A percentile compares a stretch with the other conserved stretches of the same genome.
These are phyloP conservation scores for Epizoanthus rinbou DNA, from an alignment of 92 coral and sea anemone species.

Conservation along the genomic window DNA sequence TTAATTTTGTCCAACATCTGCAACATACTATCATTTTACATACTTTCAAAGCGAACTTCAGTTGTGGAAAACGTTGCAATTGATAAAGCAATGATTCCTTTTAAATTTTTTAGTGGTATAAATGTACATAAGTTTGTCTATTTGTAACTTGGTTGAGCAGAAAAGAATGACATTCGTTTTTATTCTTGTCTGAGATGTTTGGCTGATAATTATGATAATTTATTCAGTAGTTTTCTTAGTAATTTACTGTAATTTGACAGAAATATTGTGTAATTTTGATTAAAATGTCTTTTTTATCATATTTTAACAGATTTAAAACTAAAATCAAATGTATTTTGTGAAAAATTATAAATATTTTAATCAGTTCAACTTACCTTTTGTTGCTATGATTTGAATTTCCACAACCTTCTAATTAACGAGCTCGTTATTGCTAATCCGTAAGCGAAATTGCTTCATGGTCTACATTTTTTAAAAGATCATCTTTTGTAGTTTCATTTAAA, in stretches of 20 bases:
- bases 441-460: no score
- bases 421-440: no score
- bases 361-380: no score
- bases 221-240: conserved; percentile 26
- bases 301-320: neutral
- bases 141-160: conserved; percentile 17
- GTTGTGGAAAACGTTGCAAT: conserved; percentile 35
- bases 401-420: no score
- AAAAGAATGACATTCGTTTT: conserved; percentile 17
- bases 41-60: conserved; percentile 32
- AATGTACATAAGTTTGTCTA: conserved; percentile 11
- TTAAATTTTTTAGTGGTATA: conserved; percentile 25
- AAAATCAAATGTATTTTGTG: no score
- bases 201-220: conserved; percentile 20
- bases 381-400: no score
- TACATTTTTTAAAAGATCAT: no score
- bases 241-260: conserved; percentile 26
- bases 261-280: conserved; percentile 22
- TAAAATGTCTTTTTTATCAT: conserved; percentile 18
- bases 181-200: conserved; percentile 27
- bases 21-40: no score
- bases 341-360: no score
- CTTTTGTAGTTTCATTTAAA: no score
- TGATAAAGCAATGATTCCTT: conserved; percentile 52
- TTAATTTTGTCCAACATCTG: no score